A percentile compares a stretch with the other conserved stretches of the same genome.
These are phyloP conservation scores for Platorchestia sp. DNA, from an alignment of 1,140 invertebrate genomes.

Conservation along the genomic window DNA sequence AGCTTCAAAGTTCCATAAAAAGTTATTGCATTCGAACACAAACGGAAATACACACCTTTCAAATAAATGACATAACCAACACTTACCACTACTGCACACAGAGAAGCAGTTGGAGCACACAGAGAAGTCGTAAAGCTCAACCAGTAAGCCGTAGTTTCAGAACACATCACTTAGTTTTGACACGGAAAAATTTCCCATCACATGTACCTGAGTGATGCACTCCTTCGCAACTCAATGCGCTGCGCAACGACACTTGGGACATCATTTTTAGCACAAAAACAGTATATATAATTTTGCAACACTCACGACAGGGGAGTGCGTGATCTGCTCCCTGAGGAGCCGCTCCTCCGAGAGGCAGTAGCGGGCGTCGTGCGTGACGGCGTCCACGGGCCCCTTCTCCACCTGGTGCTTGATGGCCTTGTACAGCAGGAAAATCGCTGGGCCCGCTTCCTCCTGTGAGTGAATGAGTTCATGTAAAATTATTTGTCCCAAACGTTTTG, in stretches of 20 bases:
- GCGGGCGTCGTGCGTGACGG: conserved; percentile 93
- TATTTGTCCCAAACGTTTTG: no score
- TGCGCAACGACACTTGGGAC: background rate
- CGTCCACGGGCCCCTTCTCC: conserved; percentile 97
- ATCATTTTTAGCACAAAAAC: background rate
- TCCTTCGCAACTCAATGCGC: background rate
- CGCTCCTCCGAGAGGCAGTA: conserved; percentile 98
- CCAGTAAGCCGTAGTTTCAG: background rate
- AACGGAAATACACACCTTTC: background rate
- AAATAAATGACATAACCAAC: background rate
- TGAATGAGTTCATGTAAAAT: no score
- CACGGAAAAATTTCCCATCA: background rate
- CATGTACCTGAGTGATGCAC: background rate
- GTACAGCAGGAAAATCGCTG: conserved; percentile 90
- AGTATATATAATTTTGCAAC: background rate
- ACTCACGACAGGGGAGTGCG: conserved; percentile 77
- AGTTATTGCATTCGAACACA: background rate
- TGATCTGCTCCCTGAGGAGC: conserved; percentile 93
- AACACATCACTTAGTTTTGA: background rate
- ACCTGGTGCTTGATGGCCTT: conserved; percentile 99
- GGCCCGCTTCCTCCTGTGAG: conserved; percentile 89
- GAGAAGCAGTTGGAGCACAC: background rate
- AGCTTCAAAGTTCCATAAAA: background rate
- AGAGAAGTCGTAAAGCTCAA: background rate
- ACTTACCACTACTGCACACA: background rate